Evolutionary conservation across 2,888 invertebrate genomes (phyloP), one percentile per base, ranked within the genome.

Genomic region (Phragmatobia fuliginosa): DNA sequence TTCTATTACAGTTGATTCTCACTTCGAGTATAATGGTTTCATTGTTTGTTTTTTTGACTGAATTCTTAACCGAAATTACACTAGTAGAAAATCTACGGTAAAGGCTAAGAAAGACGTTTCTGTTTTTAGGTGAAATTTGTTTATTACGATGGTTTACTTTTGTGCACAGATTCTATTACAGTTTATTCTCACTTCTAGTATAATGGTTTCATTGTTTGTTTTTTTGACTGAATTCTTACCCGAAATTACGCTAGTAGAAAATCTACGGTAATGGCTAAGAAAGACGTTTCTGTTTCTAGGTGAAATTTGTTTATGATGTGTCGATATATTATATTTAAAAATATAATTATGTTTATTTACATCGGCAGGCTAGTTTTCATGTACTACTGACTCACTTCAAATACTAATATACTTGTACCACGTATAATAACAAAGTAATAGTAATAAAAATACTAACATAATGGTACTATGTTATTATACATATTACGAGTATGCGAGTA

Each of bases 61-160:
- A 25, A 25, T 25, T 10, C 3, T 52, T 25, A 52, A 4, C 52
- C 25, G 25, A 52, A 52, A n/a, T 25, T 25, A 25, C 52, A 3
- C 2, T 49, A 21, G 2, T 10, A 11, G 25, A 52, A 3, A 25
- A 5, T 52, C 11, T 25, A 25, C 8, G 25, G 6, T 0, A 25
- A 14, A 25, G 25, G 5, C 11, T 14, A 25, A 52, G n/a, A 52
- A 49, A n/a, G n/a, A 8, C n/a, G n/a, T n/a, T 49, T 45, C 4
- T 45, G 21, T 49, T 45, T 49, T 49, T n/a, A n/a, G n/a, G n/a
- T n/a, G n/a, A n/a, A n/a, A n/a, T n/a, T n/a, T n/a, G n/a, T n/a
- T n/a, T n/a, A n/a, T n/a, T 25, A 63, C 49, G 41, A 45, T 41
- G n/a, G 41, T 62, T 68, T 72, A 66, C 65, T 52, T 76, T 41